phyloP scores from a whole-genome alignment of 1,140 invertebrate genomes.

The Diachasma alloeum region DNA sequence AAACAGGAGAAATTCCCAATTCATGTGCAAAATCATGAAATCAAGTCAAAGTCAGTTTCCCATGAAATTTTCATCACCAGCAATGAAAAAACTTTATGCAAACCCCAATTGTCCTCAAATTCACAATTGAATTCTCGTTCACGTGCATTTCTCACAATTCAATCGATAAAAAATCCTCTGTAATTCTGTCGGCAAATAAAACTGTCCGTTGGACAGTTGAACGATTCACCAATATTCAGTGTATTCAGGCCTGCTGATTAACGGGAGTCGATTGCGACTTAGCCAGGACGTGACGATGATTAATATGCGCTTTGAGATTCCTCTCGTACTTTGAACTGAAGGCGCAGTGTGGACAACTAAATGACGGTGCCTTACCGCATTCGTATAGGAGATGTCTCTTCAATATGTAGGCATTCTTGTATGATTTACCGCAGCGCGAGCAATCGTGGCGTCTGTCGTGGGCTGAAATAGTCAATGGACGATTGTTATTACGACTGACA shows the following conservation, averaged over 20 bases:
- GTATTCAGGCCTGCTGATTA: conserved; percentile 30
- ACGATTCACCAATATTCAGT: neutral
- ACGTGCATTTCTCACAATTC: no score
- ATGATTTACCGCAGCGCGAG: conserved; percentile 61
- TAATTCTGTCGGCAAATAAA: neutral
- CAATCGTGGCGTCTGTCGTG: conserved; percentile 61
- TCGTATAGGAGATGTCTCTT: conserved; percentile 65
- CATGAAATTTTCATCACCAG: no score
- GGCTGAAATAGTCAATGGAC: conserved; percentile 45
- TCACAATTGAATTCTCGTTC: no score
- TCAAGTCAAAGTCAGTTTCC: no score
- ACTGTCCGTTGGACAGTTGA: neutral
- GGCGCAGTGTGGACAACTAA: conserved; percentile 66
- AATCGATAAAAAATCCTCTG: no score
- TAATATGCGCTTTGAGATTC: conserved; percentile 64
- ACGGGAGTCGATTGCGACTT: conserved; percentile 38
- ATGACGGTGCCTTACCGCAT: conserved; percentile 66
- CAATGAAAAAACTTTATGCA: no score
- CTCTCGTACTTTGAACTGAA: conserved; percentile 65
- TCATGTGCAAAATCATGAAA: no score
- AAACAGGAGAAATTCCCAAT: no score
- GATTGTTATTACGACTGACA: conserved; percentile 50
- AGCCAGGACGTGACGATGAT: conserved; percentile 54
- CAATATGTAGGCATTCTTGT: conserved; percentile 64
- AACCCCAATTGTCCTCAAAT: no score